Base-by-base conservation (phyloP, 2,888 invertebrate species). In the Drosophila paracracens region DNA sequence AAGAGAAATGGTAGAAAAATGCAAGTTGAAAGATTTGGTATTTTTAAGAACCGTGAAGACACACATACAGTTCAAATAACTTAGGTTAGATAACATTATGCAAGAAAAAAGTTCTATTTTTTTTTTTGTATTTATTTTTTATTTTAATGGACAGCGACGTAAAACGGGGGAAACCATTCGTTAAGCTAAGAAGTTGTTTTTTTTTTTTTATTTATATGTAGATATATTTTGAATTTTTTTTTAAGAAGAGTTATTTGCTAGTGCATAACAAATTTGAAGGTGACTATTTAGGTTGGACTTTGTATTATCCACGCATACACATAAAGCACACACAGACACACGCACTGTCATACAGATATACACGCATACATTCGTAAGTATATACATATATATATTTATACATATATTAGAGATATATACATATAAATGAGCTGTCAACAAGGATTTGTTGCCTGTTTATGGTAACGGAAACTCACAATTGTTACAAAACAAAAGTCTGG, bases 401-500 rank as follows among this genome's bases (percentile, higher is more conserved):
- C 13, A 60, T 51, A 53, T 54, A 67, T 38, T 25, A 53, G 40
- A 65, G 62, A 64, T 60, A 73, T 43, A 67, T 74, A 82, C 69
- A 79, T 66, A 70, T 77, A 74, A 66, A 73, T 61, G 76, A 79
- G 86, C 86, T 88, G 88, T 88, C 88, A 88, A 70, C 76, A 64
- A 82, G 77, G 73, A 79, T 79, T 79, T 79, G 78, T 81, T 43
- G 78, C 76, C 72, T 60, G 57, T 75, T 72, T 69, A 60, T 46
- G 70, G 76, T 60, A 70, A 75, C 63, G 76, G 58, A 62, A 70
- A 64, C 61, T 66, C 62, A 64, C 52, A 62, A 71, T 60, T 76
- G 76, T 71, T 61, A 58, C 74, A 76, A 70, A 77, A 70, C 65
- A 77, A 77, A 74, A 76, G 74, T 69, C 52, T 79, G 64, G 57